Conservation (phyloP, 1,140 invertebrate species). For the Procambarus virginalis region DNA sequence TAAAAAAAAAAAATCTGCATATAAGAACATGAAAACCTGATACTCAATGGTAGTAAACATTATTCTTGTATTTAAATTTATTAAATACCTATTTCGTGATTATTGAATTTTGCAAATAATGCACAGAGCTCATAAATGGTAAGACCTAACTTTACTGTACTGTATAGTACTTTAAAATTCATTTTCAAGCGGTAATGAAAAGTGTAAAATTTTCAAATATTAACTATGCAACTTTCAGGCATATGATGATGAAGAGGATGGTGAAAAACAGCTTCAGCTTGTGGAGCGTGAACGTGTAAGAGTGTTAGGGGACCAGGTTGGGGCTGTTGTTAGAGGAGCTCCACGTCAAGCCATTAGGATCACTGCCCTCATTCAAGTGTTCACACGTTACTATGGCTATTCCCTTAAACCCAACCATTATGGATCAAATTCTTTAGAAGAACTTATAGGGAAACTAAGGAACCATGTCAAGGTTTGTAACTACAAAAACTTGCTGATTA, state of each 20-base stretch:
- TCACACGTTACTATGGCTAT: conserved; percentile 79
- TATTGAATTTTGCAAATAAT: too few species aligned
- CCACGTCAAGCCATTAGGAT: conserved; percentile 74
- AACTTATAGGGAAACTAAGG: conserved; percentile 77
- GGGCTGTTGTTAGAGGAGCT: conserved; percentile 75
- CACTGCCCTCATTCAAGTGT: conserved; percentile 76
- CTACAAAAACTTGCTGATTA: background rate
- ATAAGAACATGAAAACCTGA: too few species aligned
- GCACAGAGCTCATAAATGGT: too few species aligned
- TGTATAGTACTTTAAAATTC: too few species aligned
- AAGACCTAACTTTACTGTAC: too few species aligned
- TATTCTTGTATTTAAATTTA: too few species aligned
- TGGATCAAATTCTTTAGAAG: conserved; percentile 76
- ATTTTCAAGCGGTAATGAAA: too few species aligned
- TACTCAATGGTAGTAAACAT: too few species aligned
- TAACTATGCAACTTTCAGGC: conserved; percentile 28
- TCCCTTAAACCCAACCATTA: conserved; percentile 78
- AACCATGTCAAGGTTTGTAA: conserved; percentile 76
- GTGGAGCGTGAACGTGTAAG: conserved; percentile 77
- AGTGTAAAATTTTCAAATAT: background rate
- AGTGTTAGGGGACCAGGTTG: conserved; percentile 78
- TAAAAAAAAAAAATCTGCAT: too few species aligned
- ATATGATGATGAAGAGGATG: conserved; percentile 73
- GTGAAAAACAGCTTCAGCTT: conserved; percentile 78
- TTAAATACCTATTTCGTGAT: too few species aligned